Percentiles rank a stretch among this genome's conserved stretches.
phyloP scores from a whole-genome alignment of 2,113 vertebrate genomes.

The Eulacestoma nigropectus region DNA sequence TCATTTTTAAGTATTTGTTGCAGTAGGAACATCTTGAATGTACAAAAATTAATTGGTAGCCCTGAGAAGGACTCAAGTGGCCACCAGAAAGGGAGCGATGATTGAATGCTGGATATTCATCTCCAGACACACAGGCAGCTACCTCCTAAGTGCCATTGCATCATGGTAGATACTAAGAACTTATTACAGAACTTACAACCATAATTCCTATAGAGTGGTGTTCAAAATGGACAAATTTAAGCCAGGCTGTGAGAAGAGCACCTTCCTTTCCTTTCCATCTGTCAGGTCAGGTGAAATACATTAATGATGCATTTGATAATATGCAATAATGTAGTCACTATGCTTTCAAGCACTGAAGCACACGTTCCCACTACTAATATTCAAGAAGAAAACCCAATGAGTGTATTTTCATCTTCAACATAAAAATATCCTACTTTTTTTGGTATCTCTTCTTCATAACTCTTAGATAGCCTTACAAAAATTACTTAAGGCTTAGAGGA shows the following conservation, averaged over 20 bases:
- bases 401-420: not conserved
- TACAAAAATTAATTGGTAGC: not conserved
- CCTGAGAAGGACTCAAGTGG: not conserved
- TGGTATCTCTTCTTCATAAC: not conserved
- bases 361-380: rapidly evolving
- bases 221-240: not conserved
- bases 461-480: not conserved
- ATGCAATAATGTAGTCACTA: not conserved
- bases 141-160: not conserved
- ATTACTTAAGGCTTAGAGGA: not conserved
- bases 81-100: not conserved
- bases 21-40: not conserved
- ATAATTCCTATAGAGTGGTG: not conserved
- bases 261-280: not conserved
- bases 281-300: not conserved
- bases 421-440: not conserved
- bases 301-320: not conserved
- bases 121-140: not conserved
- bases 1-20: not conserved
- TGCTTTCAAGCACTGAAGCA: not conserved
- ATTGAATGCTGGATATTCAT: not conserved
- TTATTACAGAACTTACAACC: not conserved
- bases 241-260: not conserved
- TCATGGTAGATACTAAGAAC: not conserved
- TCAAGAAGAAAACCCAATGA: not conserved